Base-by-base conservation (phyloP, 2,113 vertebrate genomes). In the Carassius carassius region DNA sequence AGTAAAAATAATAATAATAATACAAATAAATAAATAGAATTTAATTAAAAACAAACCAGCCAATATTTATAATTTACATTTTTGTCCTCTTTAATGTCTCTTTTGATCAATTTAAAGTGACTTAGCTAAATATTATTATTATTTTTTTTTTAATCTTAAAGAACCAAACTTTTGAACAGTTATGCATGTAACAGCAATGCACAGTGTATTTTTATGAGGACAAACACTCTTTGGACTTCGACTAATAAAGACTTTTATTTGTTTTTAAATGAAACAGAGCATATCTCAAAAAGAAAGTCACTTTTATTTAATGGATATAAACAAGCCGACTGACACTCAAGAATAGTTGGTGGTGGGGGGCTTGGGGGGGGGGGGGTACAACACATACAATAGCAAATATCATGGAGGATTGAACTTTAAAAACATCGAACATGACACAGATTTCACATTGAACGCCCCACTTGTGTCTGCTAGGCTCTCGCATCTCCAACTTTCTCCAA, bases 291-390 rank as follows among this genome's bases (percentile, higher is more conserved):
- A 94, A 95, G 93, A 93, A 94, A 92, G 88, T 94, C 92, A 92
- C 91, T 91, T 93, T 94, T 95, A 95, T 95, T 95, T 93, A 92
- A 94, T 95, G 94, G 92, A 93, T 95, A 95, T 92, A 95, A 95
- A 95, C 92, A 92, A 94, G 93, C 93, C 93, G 94, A 93, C 93
- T 91, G 92, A 95, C 93, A 95, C 92, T 92, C 93, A 94, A 88
- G 93, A 93, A 93, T 93, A 94, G 92, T 62, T 93, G 1, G 54
- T 17, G 41, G 54, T 89, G 91, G 54, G 54, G 17, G 54, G 89
- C 29, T 93, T 5, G 54, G 54, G 37, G 54, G 89, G 91, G 54
- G 54, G 17, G 54, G 89, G 91, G 86, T 92, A 94, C 92, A 92
- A 87, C 93, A 95, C 93, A 92, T 92, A 94, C 93, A 91, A 94